phyloP scores from a whole-genome alignment of 2,888 invertebrate genomes.

The Lithophane socia region DNA sequence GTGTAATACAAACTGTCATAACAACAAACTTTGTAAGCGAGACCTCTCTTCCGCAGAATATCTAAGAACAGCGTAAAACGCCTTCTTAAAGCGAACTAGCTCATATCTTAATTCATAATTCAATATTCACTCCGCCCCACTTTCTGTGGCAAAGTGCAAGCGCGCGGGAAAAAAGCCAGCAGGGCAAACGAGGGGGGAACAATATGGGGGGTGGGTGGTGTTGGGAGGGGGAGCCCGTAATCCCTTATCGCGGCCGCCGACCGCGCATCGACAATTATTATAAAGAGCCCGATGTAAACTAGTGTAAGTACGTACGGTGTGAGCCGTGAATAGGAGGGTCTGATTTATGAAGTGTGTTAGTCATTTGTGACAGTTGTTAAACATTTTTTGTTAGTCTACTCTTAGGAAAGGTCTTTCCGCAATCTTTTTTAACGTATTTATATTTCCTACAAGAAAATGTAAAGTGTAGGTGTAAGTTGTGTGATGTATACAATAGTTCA shows the following conservation, averaged over 20 bases:
- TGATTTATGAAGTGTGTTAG: conserved; percentile 64
- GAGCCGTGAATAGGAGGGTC: conserved; percentile 51
- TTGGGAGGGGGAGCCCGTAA: conserved; percentile 74
- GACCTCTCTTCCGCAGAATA: conserved; percentile 48
- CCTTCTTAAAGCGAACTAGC: conserved; percentile 69
- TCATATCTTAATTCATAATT: conserved; percentile 87
- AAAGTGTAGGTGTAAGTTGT: too few species aligned
- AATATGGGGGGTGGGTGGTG: conserved; percentile 61
- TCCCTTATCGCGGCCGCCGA: conserved; percentile 86
- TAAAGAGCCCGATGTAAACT: conserved; percentile 81
- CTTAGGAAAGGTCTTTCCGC: conserved; percentile 4
- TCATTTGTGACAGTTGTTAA: conserved; percentile 48
- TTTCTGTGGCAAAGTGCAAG: conserved; percentile 83
- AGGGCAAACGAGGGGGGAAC: conserved; percentile 70
- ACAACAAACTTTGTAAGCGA: conserved; percentile 62
- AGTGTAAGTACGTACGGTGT: conserved; percentile 68
- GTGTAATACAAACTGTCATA: conserved; percentile 62
- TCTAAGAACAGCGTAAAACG: conserved; percentile 59
- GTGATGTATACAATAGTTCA: background rate
- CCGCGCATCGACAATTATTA: conserved; percentile 87
- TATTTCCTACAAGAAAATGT: background rate
- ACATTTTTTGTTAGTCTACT: conserved; percentile 11
- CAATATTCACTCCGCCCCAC: conserved; percentile 82
- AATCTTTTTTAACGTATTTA: background rate
- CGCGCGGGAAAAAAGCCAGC: conserved; percentile 85